Evolutionary conservation across 2,113 vertebrate species (phyloP).

Genomic region (Symphodus melops): DNA sequence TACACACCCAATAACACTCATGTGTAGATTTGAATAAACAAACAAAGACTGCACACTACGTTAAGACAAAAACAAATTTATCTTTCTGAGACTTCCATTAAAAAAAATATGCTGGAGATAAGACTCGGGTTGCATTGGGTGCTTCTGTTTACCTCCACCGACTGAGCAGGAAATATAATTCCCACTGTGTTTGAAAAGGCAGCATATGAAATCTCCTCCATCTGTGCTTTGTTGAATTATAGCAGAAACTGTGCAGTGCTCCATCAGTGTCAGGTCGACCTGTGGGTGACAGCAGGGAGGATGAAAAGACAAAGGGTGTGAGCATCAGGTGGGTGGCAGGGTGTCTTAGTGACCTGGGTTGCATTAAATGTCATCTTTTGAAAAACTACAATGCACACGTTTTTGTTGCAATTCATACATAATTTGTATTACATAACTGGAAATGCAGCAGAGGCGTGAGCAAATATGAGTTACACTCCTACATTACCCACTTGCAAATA

Average conservation of each 20-base stretch:
- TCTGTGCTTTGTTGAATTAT: slow-evolving; percentile 18
- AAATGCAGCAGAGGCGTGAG: not conserved
- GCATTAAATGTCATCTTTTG: slow-evolving; percentile 29
- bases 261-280: not conserved
- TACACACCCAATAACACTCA: not conserved
- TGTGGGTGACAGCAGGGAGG: slow-evolving; percentile 15
- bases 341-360: slow-evolving; percentile 17
- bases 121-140: not conserved
- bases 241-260: not conserved
- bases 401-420: not conserved
- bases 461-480: not conserved
- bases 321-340: slow-evolving; percentile 16
- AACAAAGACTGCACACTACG: not conserved
- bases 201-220: slow-evolving; percentile 7
- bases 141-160: slow-evolving; percentile 1
- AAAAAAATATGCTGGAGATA: not conserved
- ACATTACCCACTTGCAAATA: not conserved
- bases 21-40: not conserved
- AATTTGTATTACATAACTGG: not conserved
- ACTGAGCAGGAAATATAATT: slow-evolving; percentile 2
- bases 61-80: not conserved
- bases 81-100: not conserved
- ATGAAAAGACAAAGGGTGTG: slow-evolving; percentile 16
- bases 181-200: slow-evolving; percentile 31
- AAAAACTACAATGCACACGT: slow-evolving; percentile 1